Conservation (phyloP, 2,113 vertebrate genomes). For the Accipiter cooperii region DNA sequence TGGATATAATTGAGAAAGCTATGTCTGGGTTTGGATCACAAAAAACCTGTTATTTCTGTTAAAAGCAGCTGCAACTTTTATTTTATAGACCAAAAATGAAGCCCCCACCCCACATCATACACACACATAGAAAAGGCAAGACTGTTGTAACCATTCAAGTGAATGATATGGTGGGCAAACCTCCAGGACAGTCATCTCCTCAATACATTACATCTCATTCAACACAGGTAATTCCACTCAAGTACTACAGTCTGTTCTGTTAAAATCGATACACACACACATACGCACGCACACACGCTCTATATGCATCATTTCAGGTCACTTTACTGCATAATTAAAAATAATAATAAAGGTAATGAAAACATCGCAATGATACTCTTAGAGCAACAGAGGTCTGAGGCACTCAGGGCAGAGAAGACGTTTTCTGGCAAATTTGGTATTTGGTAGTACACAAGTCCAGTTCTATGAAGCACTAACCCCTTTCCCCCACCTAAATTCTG, state of each 20-base stretch:
- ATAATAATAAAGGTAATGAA: slow-evolving; percentile 67
- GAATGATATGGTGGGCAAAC: slow-evolving; percentile 29
- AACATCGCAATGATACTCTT: slow-evolving; percentile 60
- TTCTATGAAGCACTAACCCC: background rate
- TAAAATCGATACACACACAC: slow-evolving; percentile 55
- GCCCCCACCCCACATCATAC: background rate
- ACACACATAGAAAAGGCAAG: slow-evolving; percentile 38
- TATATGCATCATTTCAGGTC: slow-evolving; percentile 50
- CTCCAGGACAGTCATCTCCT: slow-evolving; percentile 54
- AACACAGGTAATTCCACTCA: slow-evolving; percentile 32
- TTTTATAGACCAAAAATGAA: slow-evolving; percentile 48
- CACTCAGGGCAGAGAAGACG: slow-evolving; percentile 69
- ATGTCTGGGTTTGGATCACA: background rate
- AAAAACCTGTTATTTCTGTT: slow-evolving; percentile 1
- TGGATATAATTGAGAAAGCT: background rate
- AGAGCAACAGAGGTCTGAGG: slow-evolving; percentile 72
- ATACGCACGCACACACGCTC: background rate
- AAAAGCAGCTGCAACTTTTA: slow-evolving; percentile 61
- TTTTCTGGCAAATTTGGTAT: slow-evolving; percentile 43
- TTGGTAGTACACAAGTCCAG: background rate
- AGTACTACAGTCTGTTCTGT: slow-evolving; percentile 50
- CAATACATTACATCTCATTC: slow-evolving; percentile 54
- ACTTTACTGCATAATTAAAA: slow-evolving; percentile 71
- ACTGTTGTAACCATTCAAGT: slow-evolving; percentile 38
- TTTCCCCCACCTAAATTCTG: background rate